Percentiles rank a stretch among this genome's conserved stretches.
phyloP scores from a whole-genome alignment of 2,888 invertebrate genomes.

The Caenorhabditis doughertyi region DNA sequence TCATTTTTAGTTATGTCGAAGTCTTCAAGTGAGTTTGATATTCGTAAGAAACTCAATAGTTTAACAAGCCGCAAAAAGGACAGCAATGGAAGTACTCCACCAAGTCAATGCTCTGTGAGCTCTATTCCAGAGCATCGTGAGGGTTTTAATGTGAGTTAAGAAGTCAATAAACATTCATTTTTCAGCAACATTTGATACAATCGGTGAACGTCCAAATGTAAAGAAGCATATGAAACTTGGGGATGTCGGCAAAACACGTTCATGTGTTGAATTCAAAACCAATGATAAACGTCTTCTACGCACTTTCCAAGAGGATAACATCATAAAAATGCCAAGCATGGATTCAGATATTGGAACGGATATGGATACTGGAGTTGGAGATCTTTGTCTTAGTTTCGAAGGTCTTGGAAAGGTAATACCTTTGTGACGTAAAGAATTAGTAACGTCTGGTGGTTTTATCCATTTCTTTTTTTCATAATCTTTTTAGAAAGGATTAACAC shows the following conservation, averaged over 20 bases:
- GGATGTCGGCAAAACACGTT: constrained; percentile 69
- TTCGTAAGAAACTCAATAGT: constrained; percentile 59
- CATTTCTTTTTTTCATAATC: background rate
- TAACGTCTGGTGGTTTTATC: background rate
- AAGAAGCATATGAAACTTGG: constrained; percentile 65
- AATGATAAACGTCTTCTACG: constrained; percentile 67
- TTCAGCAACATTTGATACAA: constrained; percentile 66
- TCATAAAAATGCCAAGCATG: constrained; percentile 72
- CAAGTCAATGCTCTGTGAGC: constrained; percentile 54
- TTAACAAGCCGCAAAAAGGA: constrained; percentile 31
- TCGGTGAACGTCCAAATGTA: constrained; percentile 67
- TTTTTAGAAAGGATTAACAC: constrained; percentile 28
- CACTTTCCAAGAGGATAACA: constrained; percentile 71
- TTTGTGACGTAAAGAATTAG: background rate
- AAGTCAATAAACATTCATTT: background rate
- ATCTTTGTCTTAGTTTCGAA: constrained; percentile 59
- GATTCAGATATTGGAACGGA: constrained; percentile 69
- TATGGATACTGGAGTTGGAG: constrained; percentile 29
- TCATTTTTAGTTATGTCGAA: constrained; percentile 64
- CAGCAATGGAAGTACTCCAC: constrained; percentile 56
- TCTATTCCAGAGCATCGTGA: constrained; percentile 66
- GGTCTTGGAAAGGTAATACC: constrained; percentile 60
- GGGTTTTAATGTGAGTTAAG: background rate
- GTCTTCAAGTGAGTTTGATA: constrained; percentile 65
- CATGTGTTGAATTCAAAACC: constrained; percentile 68